Evolutionary conservation across 2,888 invertebrate species (phyloP), one percentile per base, ranked within the genome.

Genomic region (Drosophila macrospina): DNA sequence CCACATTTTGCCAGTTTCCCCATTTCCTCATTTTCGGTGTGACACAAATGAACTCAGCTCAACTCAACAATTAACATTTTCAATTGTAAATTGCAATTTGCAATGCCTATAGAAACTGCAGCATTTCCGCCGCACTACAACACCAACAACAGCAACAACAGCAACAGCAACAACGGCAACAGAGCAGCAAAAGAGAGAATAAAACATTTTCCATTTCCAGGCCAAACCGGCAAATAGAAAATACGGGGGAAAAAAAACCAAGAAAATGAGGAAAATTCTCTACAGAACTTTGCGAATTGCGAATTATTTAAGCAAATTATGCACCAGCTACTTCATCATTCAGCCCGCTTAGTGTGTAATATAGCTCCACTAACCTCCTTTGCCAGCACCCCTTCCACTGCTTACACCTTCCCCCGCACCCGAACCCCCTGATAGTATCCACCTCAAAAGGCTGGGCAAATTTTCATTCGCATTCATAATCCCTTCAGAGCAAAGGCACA

Each of bases 271-370:
- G 5, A 8, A 32, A 37, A 45, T 45, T 44, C 11, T 47, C 30
- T n/a, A n/a, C 57, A 59, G 60, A 74, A 69, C 51, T 77, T 69
- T 71, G 62, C 70, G n/a, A 61, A 67, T 80, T 65, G 57, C 74
- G 66, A 84, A 86, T 86, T 81, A 84, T 86, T 81, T 86, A 86
- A 78, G 78, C 78, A 87, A 87, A 82, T 84, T 84, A 87, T 78
- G 68, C 66, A 56, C 61, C 62, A 75, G 50, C 67, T 56, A 77
- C 78, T 74, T 77, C 67, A 74, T 77, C 73, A 77, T 74, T 50
- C 60, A 51, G 13, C 52, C 20, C 36, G 61, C 37, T 52, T 54
- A 52, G 54, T 39, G 30, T 32, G 39, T 51, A 67, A 52, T 37
- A 32, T 47, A 47, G 51, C 45, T 15, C 45, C 52, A 36, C 45